Base-by-base conservation (phyloP, 1,140 invertebrate genomes). In the Tetragonula clypearis region DNA sequence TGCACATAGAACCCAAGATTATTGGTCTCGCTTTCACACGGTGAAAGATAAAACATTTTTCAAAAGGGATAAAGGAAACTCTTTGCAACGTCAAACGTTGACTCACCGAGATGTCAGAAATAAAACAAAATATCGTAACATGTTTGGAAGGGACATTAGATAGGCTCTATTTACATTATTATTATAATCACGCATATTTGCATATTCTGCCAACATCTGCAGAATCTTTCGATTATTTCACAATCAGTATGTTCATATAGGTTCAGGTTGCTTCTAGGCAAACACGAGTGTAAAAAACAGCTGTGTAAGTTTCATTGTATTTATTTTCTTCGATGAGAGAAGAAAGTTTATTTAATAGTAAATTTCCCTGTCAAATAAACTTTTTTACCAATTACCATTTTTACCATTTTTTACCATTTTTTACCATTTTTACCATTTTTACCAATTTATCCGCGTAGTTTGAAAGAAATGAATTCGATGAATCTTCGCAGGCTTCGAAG, bases 21-120 rank as follows among this genome's bases (percentile, higher is more conserved):
- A 23, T 49, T 72, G n/a, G 23, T 49, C n/a, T n/a, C 79, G 41
- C 69, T 74, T 81, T 81, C 58, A 62, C 35, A 62, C 35, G 9
- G 12, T 15, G 35, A 53, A 53, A 81, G 56, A 55, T 35, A 26
- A 19, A 49, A 26, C 26, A 62, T 41, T 62, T 74, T 26, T 35
- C 26, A 30, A 30, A 9, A n/a, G 0, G 1, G 30, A 30, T 30
- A 30, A 30, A 30, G 41, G 6, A 23, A 60, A 73, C 53, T 62
- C 56, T 30, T 55, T 55, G 9, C 21, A 17, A 76, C 19, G 41
- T 56, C 6, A n/a, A 53, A 49, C 14, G 49, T 23, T 49, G 19
- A 23, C 49, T 66, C n/a, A 71, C 41, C 3, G 6, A 55, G 68
- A n/a, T 69, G 66, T 72, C 23, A 35, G 30, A 1, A 35, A 35